A percentile compares a stretch with the other conserved stretches of the same genome.
Evolutionary conservation across 2,888 invertebrate genomes (phyloP).

Genomic region (Tholera decimalis): DNA sequence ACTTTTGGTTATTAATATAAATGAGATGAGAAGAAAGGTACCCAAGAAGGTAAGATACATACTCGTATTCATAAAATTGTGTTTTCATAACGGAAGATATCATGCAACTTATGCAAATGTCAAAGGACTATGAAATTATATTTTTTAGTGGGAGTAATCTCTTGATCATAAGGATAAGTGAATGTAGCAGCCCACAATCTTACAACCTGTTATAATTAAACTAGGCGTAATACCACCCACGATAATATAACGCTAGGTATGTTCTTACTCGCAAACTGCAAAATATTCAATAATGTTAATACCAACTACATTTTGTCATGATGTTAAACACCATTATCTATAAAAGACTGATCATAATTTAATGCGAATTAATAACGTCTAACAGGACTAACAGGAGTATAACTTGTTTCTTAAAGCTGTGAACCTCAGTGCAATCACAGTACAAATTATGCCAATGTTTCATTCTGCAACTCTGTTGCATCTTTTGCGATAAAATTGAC

Average conservation of each 20-base stretch:
- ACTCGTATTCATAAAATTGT: neutral
- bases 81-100: neutral
- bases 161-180: slow-evolving; percentile 11
- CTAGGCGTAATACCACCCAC: slow-evolving; percentile 29
- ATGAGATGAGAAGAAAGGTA: neutral
- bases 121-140: slow-evolving; percentile 4
- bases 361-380: slow-evolving; percentile 32
- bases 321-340: slow-evolving; percentile 28
- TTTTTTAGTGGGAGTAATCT: slow-evolving; percentile 16
- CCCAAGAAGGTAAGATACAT: too few relatives aligned
- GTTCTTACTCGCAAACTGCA: neutral
- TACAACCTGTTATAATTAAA: slow-evolving; percentile 25
- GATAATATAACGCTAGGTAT: neutral
- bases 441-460: slow-evolving; percentile 15
- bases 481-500: slow-evolving; percentile 58
- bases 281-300: slow-evolving; percentile 17
- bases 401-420: slow-evolving; percentile 32
- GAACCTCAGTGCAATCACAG: slow-evolving; percentile 17
- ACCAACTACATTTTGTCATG: slow-evolving; percentile 29
- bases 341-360: slow-evolving; percentile 34
- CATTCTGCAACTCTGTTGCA: slow-evolving; percentile 56
- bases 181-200: slow-evolving; percentile 1
- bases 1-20: too few relatives aligned
- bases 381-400: neutral
- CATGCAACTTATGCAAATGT: neutral